A percentile compares a stretch with the other conserved stretches of the same genome.
phyloP scores from a whole-genome alignment of 2,113 vertebrate species.

The Isichthys henryi region DNA sequence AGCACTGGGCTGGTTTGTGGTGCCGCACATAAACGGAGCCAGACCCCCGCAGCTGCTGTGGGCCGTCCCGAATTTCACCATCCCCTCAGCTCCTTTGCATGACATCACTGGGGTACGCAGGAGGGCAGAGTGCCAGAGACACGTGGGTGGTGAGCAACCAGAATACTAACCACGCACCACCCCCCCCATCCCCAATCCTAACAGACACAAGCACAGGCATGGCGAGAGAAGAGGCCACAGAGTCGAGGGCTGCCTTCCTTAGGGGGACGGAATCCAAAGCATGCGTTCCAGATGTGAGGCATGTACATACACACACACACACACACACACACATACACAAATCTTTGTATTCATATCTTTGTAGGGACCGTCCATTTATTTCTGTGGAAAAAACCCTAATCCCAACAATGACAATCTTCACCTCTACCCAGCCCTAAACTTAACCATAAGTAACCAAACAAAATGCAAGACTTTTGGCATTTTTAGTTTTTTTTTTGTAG shows the following conservation, averaged over 20 bases:
- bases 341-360: background rate
- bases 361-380: background rate
- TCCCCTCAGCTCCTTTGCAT: background rate
- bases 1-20: background rate
- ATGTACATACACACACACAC: conserved; percentile 23
- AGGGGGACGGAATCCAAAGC: background rate
- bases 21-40: background rate
- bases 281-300: background rate
- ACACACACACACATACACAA: conserved; percentile 17
- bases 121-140: background rate
- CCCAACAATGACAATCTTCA: background rate
- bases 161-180: background rate
- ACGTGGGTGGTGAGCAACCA: background rate
- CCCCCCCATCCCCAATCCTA: background rate
- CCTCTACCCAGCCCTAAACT: background rate
- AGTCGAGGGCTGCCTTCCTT: background rate
- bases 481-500: background rate
- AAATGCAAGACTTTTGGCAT: background rate
- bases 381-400: background rate
- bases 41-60: background rate
- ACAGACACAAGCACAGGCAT: background rate
- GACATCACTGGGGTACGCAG: background rate
- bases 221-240: background rate
- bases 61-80: background rate
- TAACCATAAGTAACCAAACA: background rate